Percentiles rank a stretch among this genome's conserved stretches.
Conservation (phyloP, 2,113 vertebrate species). For the Heteronetta atricapilla region DNA sequence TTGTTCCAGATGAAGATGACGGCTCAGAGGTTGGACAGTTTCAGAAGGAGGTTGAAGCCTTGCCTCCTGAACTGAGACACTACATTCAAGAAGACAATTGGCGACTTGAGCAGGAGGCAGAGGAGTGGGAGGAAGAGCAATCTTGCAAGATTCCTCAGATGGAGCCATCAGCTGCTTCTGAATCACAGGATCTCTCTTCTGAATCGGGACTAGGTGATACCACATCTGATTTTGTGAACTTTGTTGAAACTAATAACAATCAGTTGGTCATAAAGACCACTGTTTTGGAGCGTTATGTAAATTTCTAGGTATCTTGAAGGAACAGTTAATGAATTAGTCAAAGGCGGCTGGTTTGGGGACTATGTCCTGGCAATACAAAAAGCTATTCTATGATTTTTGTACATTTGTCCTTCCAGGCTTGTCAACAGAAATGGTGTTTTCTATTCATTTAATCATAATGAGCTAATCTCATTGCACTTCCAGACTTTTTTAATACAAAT, state of each 20-base stretch:
- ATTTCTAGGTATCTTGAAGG: too few species aligned
- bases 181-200: slow-evolving; percentile 59
- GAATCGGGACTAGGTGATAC: slow-evolving; percentile 63
- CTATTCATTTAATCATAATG: not conserved
- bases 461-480: not conserved
- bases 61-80: slow-evolving; percentile 82
- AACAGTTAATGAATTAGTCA: not conserved
- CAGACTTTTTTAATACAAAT: not conserved
- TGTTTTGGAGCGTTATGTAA: not conserved
- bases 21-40: slow-evolving; percentile 77
- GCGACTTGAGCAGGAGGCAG: slow-evolving; percentile 90
- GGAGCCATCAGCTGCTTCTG: slow-evolving; percentile 55
- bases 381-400: not conserved
- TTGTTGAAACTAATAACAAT: fast-evolving
- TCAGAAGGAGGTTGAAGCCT: slow-evolving; percentile 80
- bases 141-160: slow-evolving; percentile 86
- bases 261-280: not conserved
- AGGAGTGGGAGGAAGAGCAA: slow-evolving; percentile 91
- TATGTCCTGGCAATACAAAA: not conserved
- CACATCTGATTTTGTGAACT: too few species aligned
- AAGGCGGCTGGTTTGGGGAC: not conserved
- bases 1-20: slow-evolving; percentile 50
- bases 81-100: slow-evolving; percentile 92
- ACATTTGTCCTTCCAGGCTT: not conserved
- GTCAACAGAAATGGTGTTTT: not conserved